A percentile compares a stretch with the other conserved stretches of the same genome.
phyloP scores from a whole-genome alignment of 2,888 invertebrate species.

The Brachypalpus laphriformis region DNA sequence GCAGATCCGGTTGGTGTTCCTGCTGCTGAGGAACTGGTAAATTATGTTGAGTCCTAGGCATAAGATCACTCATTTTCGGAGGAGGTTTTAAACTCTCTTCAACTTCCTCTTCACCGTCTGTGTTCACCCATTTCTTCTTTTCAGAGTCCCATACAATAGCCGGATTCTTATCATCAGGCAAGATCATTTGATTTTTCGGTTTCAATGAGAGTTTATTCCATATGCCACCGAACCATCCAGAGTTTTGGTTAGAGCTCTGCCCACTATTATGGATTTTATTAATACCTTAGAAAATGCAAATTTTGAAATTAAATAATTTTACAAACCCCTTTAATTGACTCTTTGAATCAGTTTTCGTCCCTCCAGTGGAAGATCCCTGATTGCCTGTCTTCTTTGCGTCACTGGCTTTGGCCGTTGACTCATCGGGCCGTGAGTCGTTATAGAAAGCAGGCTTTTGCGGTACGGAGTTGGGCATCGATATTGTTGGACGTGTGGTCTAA shows the following conservation, averaged over 20 bases:
- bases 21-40: constrained; percentile 52
- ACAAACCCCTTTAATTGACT: constrained; percentile 69
- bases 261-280: constrained; percentile 68
- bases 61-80: constrained; percentile 87
- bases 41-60: constrained; percentile 38
- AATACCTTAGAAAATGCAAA: too few species aligned
- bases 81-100: constrained; percentile 85
- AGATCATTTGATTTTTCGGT: constrained; percentile 96
- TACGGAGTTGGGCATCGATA: constrained; percentile 85
- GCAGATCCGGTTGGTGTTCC: constrained; percentile 39
- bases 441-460: constrained; percentile 79
- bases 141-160: constrained; percentile 96
- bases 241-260: constrained; percentile 78
- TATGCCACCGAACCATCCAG: constrained; percentile 93
- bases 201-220: constrained; percentile 92
- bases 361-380: constrained; percentile 56
- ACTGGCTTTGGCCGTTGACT: constrained; percentile 42
- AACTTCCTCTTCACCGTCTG: constrained; percentile 88
- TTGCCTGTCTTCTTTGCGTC: constrained; percentile 40
- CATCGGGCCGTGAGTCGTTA: constrained; percentile 66
- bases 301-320: not conserved
- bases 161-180: constrained; percentile 97
- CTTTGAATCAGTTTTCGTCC: constrained; percentile 55
- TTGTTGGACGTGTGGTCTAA: constrained; percentile 82
- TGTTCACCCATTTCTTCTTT: constrained; percentile 93